A percentile compares a stretch with the other conserved stretches of the same genome.
Conservation (phyloP, 1,140 invertebrate genomes). For the Odontomachus brunneus region DNA sequence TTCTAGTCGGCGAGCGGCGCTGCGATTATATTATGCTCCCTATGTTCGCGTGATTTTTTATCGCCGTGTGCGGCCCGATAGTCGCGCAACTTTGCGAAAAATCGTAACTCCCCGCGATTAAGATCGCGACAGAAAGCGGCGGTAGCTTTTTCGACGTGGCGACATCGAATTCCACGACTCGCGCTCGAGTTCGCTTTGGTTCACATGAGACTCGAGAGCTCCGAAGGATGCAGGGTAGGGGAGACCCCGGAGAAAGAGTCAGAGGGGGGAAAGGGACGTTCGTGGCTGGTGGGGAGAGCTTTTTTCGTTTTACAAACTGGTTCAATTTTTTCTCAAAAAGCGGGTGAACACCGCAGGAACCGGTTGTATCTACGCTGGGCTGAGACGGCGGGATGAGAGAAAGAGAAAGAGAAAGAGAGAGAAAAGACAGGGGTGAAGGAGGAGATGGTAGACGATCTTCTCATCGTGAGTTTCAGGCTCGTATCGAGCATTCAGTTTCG, state of each 20-base stretch:
- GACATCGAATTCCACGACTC: slow-evolving; percentile 76
- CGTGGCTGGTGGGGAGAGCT: slow-evolving; percentile 77
- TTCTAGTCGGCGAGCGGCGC: neutral
- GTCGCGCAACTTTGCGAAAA: neutral
- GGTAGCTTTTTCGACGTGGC: slow-evolving; percentile 68
- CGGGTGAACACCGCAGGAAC: slow-evolving; percentile 84
- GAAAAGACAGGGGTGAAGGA: slow-evolving; percentile 58
- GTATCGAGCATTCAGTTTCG: slow-evolving; percentile 55
- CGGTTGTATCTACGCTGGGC: slow-evolving; percentile 81
- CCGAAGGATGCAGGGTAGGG: slow-evolving; percentile 31
- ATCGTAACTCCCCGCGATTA: neutral
- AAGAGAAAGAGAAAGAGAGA: slow-evolving; percentile 29
- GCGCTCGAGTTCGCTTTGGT: slow-evolving; percentile 74
- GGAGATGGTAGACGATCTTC: slow-evolving; percentile 68
- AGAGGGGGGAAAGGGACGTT: slow-evolving; percentile 36
- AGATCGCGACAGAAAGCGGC: neutral
- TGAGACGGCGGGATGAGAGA: slow-evolving; percentile 60
- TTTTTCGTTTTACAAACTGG: slow-evolving; percentile 86
- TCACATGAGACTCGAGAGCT: slow-evolving; percentile 75
- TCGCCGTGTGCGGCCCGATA: too few relatives aligned
- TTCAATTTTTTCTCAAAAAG: slow-evolving; percentile 86
- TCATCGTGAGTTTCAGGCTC: slow-evolving; percentile 55
- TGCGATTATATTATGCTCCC: neutral
- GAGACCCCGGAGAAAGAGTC: slow-evolving; percentile 59
- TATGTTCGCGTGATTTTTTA: neutral